These are phyloP conservation scores for Podocnemis expansa DNA, from an alignment of 2,113 vertebrate species.

Conservation along the genomic window DNA sequence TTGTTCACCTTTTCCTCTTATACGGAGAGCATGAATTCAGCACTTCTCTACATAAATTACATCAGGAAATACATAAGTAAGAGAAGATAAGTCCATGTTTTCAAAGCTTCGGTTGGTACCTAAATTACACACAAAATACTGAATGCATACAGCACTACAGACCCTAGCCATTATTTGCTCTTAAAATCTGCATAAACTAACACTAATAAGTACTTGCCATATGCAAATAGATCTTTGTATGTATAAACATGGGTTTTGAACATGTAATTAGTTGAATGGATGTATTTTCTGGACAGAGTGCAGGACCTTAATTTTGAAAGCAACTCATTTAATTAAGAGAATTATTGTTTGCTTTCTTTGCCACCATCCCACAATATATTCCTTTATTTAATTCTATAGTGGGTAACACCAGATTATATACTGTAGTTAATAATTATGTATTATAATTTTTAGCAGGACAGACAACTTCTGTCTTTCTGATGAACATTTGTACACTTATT, in stretches of 20 bases:
- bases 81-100: slow-evolving; percentile 29
- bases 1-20: background rate
- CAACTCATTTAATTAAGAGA: background rate
- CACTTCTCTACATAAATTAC: slow-evolving; percentile 8
- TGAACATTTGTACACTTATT: background rate
- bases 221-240: slow-evolving; percentile 25
- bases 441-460: background rate
- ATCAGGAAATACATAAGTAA: background rate
- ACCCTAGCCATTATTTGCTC: slow-evolving; percentile 28
- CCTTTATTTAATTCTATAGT: background rate
- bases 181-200: background rate
- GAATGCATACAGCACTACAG: slow-evolving; percentile 26
- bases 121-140: background rate
- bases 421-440: background rate
- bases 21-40: background rate
- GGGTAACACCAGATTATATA: background rate
- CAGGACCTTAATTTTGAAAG: slow-evolving; percentile 13
- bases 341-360: slow-evolving; percentile 5
- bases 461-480: background rate
- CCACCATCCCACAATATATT: background rate
- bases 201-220: background rate
- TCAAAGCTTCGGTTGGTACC: slow-evolving; percentile 14
- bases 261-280: background rate
- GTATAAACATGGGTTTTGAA: slow-evolving; percentile 12
- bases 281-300: background rate